These are phyloP conservation scores for Peromyscus maniculatus DNA, from an alignment of 2,113 vertebrate genomes.

Conservation along the genomic window DNA sequence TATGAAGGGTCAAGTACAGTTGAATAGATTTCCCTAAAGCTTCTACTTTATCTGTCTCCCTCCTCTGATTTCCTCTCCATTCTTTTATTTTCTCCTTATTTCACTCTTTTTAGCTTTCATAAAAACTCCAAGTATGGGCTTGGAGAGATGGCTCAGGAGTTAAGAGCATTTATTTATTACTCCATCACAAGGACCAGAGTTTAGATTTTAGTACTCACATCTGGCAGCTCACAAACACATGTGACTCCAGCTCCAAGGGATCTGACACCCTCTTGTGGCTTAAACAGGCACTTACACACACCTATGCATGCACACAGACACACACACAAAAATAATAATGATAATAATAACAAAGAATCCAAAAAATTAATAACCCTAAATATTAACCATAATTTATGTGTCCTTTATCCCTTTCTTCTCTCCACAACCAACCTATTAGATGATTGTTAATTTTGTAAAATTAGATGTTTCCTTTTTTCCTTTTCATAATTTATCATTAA, in stretches of 20 bases:
- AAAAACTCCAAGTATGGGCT: neutral
- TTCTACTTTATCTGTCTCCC: neutral
- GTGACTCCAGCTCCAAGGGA: neutral
- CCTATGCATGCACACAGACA: neutral
- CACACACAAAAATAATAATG: neutral
- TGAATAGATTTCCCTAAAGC: neutral
- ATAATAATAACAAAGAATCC: neutral
- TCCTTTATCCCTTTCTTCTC: neutral
- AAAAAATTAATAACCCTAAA: neutral
- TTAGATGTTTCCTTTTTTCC: neutral
- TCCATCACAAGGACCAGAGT: neutral
- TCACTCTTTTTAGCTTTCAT: neutral
- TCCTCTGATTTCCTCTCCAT: neutral
- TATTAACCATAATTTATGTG: neutral
- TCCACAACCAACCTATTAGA: neutral
- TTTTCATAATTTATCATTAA: slow-evolving; percentile 16
- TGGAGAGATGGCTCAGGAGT: neutral
- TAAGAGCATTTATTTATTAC: neutral
- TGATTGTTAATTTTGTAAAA: slow-evolving; percentile 22
- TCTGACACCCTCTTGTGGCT: neutral
- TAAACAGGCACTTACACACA: too few species aligned
- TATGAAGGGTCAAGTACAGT: slow-evolving; percentile 12
- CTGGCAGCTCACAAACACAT: neutral
- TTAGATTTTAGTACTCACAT: neutral
- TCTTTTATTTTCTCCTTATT: neutral